phyloP scores from a whole-genome alignment of 2,888 invertebrate genomes.

The Drosophila lacicola region DNA sequence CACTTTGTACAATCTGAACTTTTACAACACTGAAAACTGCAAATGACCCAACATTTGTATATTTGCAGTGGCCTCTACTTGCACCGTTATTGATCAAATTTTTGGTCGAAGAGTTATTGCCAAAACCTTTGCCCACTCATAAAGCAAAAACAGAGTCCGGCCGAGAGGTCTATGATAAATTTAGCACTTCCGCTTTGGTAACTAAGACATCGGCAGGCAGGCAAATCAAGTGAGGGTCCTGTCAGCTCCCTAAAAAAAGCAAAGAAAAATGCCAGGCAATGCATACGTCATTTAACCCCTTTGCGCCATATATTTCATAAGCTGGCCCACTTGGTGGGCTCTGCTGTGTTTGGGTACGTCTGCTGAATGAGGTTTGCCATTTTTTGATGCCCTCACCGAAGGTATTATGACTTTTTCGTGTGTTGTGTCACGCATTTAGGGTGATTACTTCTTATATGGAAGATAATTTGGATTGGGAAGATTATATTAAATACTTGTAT shows the following conservation, averaged over 20 bases:
- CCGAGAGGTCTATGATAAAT: constrained; percentile 62
- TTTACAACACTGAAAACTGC: constrained; percentile 42
- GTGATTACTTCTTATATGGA: too few relatives aligned
- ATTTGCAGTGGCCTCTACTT: constrained; percentile 27
- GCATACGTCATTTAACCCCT: constrained; percentile 81
- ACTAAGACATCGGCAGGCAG: constrained; percentile 77
- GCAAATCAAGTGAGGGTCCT: constrained; percentile 50
- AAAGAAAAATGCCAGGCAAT: constrained; percentile 73
- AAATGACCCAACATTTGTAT: constrained; percentile 69
- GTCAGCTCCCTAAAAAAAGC: constrained; percentile 7
- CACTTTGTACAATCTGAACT: constrained; percentile 38
- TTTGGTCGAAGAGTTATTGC: constrained; percentile 45
- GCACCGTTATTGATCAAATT: constrained; percentile 68
- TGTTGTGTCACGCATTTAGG: too few relatives aligned
- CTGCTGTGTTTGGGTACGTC: constrained; percentile 22
- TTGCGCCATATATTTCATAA: constrained; percentile 80
- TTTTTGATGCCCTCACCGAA: not conserved
- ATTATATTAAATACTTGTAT: too few relatives aligned
- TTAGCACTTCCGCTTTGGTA: constrained; percentile 65
- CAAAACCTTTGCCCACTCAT: constrained; percentile 60
- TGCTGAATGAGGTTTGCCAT: not conserved
- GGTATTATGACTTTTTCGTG: not conserved
- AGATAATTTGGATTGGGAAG: too few relatives aligned
- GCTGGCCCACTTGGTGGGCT: constrained; percentile 37
- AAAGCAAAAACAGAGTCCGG: constrained; percentile 54